Evolutionary conservation across 2,888 invertebrate genomes (phyloP), one percentile per base, ranked within the genome.

Genomic region (Automeris io): DNA sequence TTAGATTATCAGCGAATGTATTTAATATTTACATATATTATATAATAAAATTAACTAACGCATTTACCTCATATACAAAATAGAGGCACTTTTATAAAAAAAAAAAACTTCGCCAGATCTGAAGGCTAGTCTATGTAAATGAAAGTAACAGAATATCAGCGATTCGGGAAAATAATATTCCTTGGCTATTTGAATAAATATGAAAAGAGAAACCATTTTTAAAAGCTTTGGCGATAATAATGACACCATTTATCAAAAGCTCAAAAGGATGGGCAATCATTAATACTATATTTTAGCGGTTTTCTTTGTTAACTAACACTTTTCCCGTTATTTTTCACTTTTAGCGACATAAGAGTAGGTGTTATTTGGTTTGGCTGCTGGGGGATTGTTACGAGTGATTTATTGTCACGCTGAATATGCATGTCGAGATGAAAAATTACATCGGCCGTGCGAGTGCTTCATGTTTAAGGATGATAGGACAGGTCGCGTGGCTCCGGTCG

Each of bases 351-450:
- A 66, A 69, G 72, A 70, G 72, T 75, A 47, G 16, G 68, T 76
- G 76, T 79, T 76, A 78, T 77, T 77, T 67, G 70, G 72, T 75
- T 72, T 64, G 71, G 70, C 56, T 63, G 58, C 65, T 67, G 62
- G 65, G 62, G 69, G 70, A 74, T 74, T 63, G 70, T 70, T 68
- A 59, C 49, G 63, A 69, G 73, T 86, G 85, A 86, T 86, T 82
- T 83, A 86, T 85, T 71, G 70, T 80, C 66, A 59, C 65, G 80
- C 80, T 85, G 82, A 86, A 83, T 83, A 86, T 85, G 82, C 83
- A 83, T 82, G 82, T 79, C 78, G 71, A 65, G 72, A 83, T 85
- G 85, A 86, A 83, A 83, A 83, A 83, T 82, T 78, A 80, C 68
- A 74, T 72, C 66, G 65, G 72, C 70, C 69, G 65, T 62, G 66